phyloP scores from a whole-genome alignment of 35 echinoderm and acorn worm species.

The Anneissia japonica region DNA sequence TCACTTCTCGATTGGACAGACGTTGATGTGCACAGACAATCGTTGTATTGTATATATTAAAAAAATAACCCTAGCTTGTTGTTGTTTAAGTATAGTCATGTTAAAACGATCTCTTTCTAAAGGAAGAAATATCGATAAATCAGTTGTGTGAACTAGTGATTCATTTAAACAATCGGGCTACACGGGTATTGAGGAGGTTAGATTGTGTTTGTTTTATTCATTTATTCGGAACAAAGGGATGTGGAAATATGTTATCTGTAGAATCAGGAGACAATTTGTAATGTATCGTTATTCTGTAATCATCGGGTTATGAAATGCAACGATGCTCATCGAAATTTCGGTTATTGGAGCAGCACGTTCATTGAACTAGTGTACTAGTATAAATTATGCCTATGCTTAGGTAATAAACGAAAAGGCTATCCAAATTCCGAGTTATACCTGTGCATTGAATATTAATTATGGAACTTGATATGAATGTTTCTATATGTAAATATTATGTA shows the following conservation, averaged over 20 bases:
- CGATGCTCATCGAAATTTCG: background rate
- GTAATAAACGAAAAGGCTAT: too few relatives aligned
- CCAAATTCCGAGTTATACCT: too few relatives aligned
- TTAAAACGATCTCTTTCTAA: background rate
- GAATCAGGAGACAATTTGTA: background rate
- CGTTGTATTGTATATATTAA: background rate
- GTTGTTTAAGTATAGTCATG: background rate
- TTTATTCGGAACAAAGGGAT: background rate
- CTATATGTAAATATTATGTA: too few relatives aligned
- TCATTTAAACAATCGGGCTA: background rate
- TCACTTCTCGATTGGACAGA: background rate
- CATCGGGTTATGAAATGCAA: background rate
- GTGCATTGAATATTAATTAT: too few relatives aligned
- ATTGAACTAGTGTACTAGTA: slow-evolving; percentile 1
- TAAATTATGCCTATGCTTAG: too few relatives aligned
- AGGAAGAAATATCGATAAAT: background rate
- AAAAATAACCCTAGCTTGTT: background rate
- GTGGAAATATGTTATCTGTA: background rate
- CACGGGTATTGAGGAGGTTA: background rate
- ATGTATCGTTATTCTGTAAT: background rate
- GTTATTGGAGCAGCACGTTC: background rate
- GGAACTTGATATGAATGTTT: too few relatives aligned
- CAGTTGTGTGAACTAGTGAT: background rate
- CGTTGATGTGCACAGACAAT: background rate
- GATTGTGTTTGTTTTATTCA: background rate